These are phyloP conservation scores for Cremastobaeus sp. DNA, from an alignment of 2,888 invertebrate species.

Conservation along the genomic window DNA sequence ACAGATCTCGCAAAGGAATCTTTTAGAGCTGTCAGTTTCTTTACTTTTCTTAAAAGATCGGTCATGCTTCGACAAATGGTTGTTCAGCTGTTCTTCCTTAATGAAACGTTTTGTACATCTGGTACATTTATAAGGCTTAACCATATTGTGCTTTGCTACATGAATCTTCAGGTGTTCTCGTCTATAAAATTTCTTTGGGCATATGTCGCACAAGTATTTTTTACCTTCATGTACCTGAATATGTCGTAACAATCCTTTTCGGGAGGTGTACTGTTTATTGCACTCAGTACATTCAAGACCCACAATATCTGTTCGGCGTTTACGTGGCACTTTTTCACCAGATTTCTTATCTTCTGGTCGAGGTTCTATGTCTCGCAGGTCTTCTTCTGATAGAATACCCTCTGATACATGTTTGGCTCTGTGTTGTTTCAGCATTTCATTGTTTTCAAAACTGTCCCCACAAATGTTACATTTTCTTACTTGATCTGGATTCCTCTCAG, in stretches of 20 bases:
- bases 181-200: conserved; percentile 76
- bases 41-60: conserved; percentile 73
- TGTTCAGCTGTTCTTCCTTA: conserved; percentile 75
- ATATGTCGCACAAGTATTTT: conserved; percentile 76
- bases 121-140: conserved; percentile 76
- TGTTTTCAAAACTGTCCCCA: conserved; percentile 75
- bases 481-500: conserved; percentile 76
- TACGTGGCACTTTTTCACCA: conserved; percentile 71
- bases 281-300: conserved; percentile 76
- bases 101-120: conserved; percentile 76
- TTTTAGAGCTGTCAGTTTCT: conserved; percentile 73
- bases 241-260: conserved; percentile 74
- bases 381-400: conserved; percentile 76
- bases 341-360: conserved; percentile 67
- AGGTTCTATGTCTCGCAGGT: conserved; percentile 74
- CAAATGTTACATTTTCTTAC: conserved; percentile 77
- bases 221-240: conserved; percentile 77
- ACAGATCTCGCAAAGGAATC: conserved; percentile 76
- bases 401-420: conserved; percentile 75
- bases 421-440: conserved; percentile 74
- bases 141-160: conserved; percentile 77
- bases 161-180: conserved; percentile 76
- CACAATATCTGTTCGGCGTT: conserved; percentile 75
- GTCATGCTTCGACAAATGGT: conserved; percentile 75
- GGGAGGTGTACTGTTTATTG: conserved; percentile 75